Evolutionary conservation across 92 coral and sea anemone species (phyloP).

Genomic region (Phenganax subtilis): DNA sequence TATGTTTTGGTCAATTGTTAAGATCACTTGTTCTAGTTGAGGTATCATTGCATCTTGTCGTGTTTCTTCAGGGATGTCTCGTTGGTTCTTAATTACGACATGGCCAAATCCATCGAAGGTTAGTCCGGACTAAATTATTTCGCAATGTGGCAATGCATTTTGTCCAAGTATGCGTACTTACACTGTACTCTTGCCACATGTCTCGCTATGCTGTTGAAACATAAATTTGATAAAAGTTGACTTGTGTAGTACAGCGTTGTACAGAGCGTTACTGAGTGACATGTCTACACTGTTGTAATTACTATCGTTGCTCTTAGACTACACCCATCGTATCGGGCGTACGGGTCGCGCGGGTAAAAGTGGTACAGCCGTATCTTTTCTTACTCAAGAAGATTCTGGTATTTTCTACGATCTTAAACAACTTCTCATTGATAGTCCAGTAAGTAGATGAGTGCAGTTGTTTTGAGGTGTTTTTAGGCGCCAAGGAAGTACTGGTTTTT

Average conservation of each 20-base stretch:
- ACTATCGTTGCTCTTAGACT: conserved; percentile 49
- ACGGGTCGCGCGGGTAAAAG: conserved; percentile 98
- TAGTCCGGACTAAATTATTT: not conserved
- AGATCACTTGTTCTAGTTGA: no score
- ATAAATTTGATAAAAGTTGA: no score
- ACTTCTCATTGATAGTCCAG: conserved; percentile 73
- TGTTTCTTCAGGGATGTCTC: conserved; percentile 79
- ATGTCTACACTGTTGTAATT: not conserved
- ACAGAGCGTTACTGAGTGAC: not conserved
- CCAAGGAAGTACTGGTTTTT: no score
- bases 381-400: conserved; percentile 80
- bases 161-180: no score
- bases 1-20: not conserved
- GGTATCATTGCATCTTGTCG: not conserved
- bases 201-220: no score
- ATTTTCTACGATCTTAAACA: conserved; percentile 95
- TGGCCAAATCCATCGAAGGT: conserved; percentile 99
- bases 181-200: no score
- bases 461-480: not conserved
- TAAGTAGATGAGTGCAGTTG: conserved; percentile 35
- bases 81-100: conserved; percentile 92
- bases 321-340: conserved; percentile 99
- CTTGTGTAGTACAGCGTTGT: no score
- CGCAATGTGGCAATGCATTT: no score
- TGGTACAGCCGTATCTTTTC: conserved; percentile 77